Conservation (phyloP, 2,797 vertebrate species). For the Rachycentron canadum region DNA sequence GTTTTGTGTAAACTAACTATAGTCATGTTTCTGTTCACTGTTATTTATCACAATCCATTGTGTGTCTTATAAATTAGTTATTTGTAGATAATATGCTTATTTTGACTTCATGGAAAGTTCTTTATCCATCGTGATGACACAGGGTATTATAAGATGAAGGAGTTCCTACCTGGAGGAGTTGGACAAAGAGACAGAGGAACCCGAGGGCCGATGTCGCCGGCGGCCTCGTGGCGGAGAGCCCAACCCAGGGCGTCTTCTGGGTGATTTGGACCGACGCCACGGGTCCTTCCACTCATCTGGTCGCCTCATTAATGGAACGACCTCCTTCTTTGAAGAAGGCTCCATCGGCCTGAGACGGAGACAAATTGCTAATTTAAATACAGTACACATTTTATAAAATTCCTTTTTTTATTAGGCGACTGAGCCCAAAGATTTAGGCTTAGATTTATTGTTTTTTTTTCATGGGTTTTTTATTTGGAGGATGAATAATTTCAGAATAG, state of each 20-base stretch:
- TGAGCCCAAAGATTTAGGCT: no score
- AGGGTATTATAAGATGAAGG: not conserved
- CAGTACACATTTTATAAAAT: no score
- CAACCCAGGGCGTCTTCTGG: slow-evolving; percentile 89
- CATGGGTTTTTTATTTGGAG: not conserved
- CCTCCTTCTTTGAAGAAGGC: slow-evolving; percentile 84
- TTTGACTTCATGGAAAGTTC: no score
- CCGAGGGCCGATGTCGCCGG: slow-evolving; percentile 91
- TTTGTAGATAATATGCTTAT: not conserved
- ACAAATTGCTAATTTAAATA: not conserved
- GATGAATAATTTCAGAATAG: not conserved
- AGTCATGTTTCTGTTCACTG: no score
- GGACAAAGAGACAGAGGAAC: slow-evolving; percentile 93
- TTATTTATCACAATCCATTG: not conserved
- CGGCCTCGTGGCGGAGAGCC: slow-evolving; percentile 92
- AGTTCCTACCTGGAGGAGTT: slow-evolving; percentile 92
- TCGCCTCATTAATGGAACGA: slow-evolving; percentile 86
- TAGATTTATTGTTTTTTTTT: no score
- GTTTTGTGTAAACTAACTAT: no score
- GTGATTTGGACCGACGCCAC: slow-evolving; percentile 98
- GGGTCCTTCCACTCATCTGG: slow-evolving; percentile 99
- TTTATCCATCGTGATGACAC: not conserved
- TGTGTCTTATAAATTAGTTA: not conserved
- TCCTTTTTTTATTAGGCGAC: no score
- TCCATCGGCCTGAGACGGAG: slow-evolving; percentile 87